Evolutionary conservation across 2,113 vertebrate genomes (phyloP), one percentile per base, ranked within the genome.

Genomic region (Aspiorhynchus laticeps): DNA sequence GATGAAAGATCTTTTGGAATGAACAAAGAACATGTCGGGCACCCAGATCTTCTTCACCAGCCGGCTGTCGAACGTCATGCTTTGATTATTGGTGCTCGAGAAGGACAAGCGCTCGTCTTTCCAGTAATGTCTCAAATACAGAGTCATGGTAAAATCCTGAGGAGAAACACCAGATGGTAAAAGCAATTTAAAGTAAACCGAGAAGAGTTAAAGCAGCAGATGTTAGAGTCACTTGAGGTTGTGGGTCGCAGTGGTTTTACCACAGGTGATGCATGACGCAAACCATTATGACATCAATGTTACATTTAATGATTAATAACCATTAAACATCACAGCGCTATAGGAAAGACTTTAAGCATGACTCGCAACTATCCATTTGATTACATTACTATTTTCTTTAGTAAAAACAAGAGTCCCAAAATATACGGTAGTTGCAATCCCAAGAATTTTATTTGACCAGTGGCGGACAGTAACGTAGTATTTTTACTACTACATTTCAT

Each of bases 1-100:
- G 91, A 99, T 99, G 90, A 99, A 99, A 56, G 98, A 99, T 46
- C 97, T 95, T 90, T 99, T 99, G 43, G 98, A 99, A 91, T 99
- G 98, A 74, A 99, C 98, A 0, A 99, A 99, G 89, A 99, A 99
- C 97, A 99, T 98, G 91, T 99, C 98, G 0, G 98, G 98, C 1
- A 99, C 98, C 98, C 98, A 99, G 88, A 99, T 99, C 94, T 99
- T 99, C 94, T 99, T 99, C 88, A 98, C 98, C 86, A 99, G 93
- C 38, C 98, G 95, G 76, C 98, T 97, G 12, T 99, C 98, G 3
- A 99, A 99, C 1, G 98, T 99, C 98, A 99, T 98, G 93, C 98
- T 99, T 88, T 98, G 97, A 92, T 99, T 99, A 93, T 97, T 99
- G 90, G 95, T 96, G 94, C 98, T 99, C 0, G 96, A 97, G 87